Percentiles rank a stretch among this genome's conserved stretches.
These are phyloP conservation scores for Temnothorax longispinosus DNA, from an alignment of 1,140 invertebrate genomes.

Conservation along the genomic window DNA sequence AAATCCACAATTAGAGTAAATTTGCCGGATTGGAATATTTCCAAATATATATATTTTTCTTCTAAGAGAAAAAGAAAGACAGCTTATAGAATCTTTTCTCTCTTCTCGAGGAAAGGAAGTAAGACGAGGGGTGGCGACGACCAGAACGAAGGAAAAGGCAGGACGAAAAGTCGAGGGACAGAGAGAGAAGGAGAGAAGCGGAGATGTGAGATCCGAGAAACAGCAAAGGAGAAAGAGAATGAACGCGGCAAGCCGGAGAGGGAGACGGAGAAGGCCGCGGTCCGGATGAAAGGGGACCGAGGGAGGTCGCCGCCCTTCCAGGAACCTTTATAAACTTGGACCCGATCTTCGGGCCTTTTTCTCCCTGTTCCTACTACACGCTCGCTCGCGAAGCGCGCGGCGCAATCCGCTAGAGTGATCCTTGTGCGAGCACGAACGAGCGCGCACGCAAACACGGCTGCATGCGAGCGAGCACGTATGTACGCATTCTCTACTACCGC, in stretches of 20 bases:
- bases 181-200: conserved; percentile 26
- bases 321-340: conserved; percentile 85
- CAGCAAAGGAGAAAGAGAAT: conserved; percentile 24
- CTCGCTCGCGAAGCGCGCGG: conserved; percentile 13
- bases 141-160: conserved; percentile 50
- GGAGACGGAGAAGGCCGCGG: conserved; percentile 75
- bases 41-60: neutral
- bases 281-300: conserved; percentile 83
- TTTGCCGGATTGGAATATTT: neutral
- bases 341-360: conserved; percentile 75
- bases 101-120: conserved; percentile 34
- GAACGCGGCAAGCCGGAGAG: conserved; percentile 24
- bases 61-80: neutral
- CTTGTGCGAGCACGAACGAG: conserved; percentile 38
- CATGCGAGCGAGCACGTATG: neutral
- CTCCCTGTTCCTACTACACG: conserved; percentile 60
- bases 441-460: conserved; percentile 30
- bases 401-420: conserved; percentile 67
- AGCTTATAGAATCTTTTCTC: neutral
- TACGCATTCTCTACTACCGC: conserved; percentile 26
- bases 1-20: neutral
- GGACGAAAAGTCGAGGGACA: neutral
- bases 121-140: conserved; percentile 11
- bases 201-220: conserved; percentile 48
- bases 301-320: conserved; percentile 84